A percentile compares a stretch with the other conserved stretches of the same genome.
These are phyloP conservation scores for Cryptops parisi DNA, from an alignment of 2,888 invertebrate species.

Conservation along the genomic window DNA sequence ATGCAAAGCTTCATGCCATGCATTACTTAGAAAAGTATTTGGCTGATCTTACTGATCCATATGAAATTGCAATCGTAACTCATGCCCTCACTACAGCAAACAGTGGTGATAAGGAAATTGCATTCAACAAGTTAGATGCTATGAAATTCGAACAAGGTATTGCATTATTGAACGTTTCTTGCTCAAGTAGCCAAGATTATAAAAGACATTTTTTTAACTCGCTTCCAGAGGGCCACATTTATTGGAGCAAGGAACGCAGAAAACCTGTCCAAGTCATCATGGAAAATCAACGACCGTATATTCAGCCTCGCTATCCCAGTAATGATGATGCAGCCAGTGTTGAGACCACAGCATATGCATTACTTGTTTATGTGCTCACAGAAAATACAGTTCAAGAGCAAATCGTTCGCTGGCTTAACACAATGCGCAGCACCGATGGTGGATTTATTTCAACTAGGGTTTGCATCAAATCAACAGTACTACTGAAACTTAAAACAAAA, in stretches of 20 bases:
- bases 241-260: constrained; percentile 22
- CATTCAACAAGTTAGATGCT: constrained; percentile 27
- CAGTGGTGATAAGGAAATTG: constrained; percentile 31
- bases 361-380: constrained; percentile 35
- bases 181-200: too few species aligned
- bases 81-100: constrained; percentile 36
- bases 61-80: constrained; percentile 37
- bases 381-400: constrained; percentile 33
- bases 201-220: background rate
- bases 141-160: constrained; percentile 26
- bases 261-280: constrained; percentile 23
- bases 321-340: constrained; percentile 38
- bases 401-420: constrained; percentile 35
- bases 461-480: too few species aligned
- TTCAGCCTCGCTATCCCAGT: constrained; percentile 33
- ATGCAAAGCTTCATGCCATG: constrained; percentile 26
- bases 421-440: constrained; percentile 32
- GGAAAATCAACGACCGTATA: constrained; percentile 34
- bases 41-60: constrained; percentile 31
- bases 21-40: constrained; percentile 30
- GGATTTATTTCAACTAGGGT: constrained; percentile 35
- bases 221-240: constrained; percentile 19
- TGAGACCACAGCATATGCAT: constrained; percentile 40
- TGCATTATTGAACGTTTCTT: too few species aligned
- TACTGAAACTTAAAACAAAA: too few species aligned